phyloP scores from a whole-genome alignment of 1,140 invertebrate genomes.

The Monomorium pharaonis region DNA sequence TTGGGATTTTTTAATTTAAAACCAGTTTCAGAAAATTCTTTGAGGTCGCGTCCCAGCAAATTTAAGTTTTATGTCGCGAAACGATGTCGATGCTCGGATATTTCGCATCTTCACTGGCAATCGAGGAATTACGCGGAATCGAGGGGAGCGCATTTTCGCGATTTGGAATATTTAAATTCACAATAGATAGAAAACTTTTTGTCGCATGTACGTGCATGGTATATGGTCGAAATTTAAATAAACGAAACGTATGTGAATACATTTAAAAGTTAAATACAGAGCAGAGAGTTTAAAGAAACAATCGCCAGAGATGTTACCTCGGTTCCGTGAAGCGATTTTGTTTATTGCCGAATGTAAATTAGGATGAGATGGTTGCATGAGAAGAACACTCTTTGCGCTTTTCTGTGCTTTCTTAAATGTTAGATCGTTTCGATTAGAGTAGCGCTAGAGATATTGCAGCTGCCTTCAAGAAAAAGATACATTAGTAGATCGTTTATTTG shows the following conservation, averaged over 20 bases:
- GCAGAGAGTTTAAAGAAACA: background rate
- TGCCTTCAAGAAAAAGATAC: constrained; percentile 22
- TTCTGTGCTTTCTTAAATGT: constrained; percentile 63
- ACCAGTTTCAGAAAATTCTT: background rate
- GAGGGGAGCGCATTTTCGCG: background rate
- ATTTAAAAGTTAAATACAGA: background rate
- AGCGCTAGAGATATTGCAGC: constrained; percentile 26
- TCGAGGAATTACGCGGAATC: constrained; percentile 54
- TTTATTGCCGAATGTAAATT: constrained; percentile 51
- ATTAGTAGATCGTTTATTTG: constrained; percentile 9
- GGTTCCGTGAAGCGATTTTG: constrained; percentile 29
- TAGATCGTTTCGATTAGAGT: constrained; percentile 41
- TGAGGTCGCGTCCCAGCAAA: background rate
- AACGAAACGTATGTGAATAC: background rate
- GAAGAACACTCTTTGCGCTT: constrained; percentile 61
- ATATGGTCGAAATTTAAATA: background rate
- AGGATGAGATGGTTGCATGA: constrained; percentile 61
- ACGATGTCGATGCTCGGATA: constrained; percentile 34
- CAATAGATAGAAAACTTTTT: background rate
- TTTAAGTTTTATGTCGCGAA: background rate
- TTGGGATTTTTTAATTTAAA: background rate
- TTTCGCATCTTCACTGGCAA: constrained; percentile 43
- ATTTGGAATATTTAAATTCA: background rate
- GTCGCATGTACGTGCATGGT: background rate
- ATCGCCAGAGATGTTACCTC: constrained; percentile 30